Evolutionary conservation across 2,888 invertebrate species (phyloP).

Genomic region (Copidosoma aretas): DNA sequence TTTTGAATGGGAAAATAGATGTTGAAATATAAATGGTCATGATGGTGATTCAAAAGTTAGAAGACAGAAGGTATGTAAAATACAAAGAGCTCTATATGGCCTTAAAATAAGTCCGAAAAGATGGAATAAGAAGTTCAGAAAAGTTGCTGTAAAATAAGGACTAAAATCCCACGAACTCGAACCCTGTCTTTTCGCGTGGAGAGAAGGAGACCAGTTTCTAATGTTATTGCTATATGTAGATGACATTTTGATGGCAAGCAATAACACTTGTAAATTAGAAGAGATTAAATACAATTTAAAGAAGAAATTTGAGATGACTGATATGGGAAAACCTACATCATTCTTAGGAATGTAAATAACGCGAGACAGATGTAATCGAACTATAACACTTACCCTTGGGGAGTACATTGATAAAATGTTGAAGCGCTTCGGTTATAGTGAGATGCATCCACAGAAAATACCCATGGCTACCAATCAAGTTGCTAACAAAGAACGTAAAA

Average conservation of each 20-base stretch:
- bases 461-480: background rate
- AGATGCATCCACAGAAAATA: background rate
- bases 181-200: constrained; percentile 38
- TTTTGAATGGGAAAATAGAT: constrained; percentile 41
- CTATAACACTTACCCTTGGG: too few relatives aligned
- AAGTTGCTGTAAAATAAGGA: constrained; percentile 29
- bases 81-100: constrained; percentile 36
- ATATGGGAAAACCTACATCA: constrained; percentile 18
- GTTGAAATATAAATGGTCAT: too few relatives aligned
- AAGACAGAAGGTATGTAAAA: constrained; percentile 35
- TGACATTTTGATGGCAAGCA: constrained; percentile 10
- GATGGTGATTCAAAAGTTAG: constrained; percentile 21
- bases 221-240: constrained; percentile 9
- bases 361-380: too few relatives aligned
- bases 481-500: background rate
- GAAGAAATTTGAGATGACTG: constrained; percentile 36
- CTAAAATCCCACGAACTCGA: constrained; percentile 32
- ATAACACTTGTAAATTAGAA: background rate
- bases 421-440: background rate
- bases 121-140: constrained; percentile 33
- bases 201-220: background rate
- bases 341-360: too few relatives aligned
- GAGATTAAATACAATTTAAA: constrained; percentile 25
- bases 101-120: constrained; percentile 32
- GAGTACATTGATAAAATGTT: too few relatives aligned